Percentiles rank a stretch among this genome's conserved stretches.
These are phyloP conservation scores for Coregonus sp. DNA, from an alignment of 2,797 vertebrate species.

Conservation along the genomic window DNA sequence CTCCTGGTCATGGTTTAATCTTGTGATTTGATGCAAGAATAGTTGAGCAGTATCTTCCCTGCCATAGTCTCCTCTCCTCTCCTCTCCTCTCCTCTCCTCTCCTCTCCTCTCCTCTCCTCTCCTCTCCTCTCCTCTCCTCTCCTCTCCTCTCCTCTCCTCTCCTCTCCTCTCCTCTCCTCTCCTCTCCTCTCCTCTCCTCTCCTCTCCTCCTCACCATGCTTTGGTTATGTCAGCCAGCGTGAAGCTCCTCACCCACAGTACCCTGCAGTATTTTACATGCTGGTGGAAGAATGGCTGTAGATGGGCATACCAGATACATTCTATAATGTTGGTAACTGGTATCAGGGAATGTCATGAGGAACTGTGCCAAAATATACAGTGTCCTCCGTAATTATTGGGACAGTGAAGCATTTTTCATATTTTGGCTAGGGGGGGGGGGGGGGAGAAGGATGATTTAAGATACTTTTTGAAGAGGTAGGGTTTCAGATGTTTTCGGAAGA, in stretches of 20 bases:
- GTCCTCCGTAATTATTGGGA: too few species aligned
- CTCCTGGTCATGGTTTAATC: conserved; percentile 9
- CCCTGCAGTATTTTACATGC: conserved; percentile 62
- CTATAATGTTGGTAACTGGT: neutral
- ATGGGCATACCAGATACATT: conserved; percentile 21
- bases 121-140: too few species aligned
- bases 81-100: neutral
- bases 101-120: too few species aligned
- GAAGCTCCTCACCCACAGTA: conserved; percentile 10
- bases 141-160: too few species aligned
- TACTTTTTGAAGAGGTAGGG: too few species aligned
- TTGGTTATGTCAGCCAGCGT: neutral
- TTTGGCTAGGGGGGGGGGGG: too few species aligned
- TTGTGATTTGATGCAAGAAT: conserved; percentile 26
- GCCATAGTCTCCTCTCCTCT: conserved; percentile 14
- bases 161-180: neutral
- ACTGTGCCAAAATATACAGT: neutral
- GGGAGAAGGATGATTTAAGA: too few species aligned
- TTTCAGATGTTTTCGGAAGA: too few species aligned
- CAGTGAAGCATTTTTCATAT: too few species aligned
- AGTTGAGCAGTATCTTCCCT: neutral
- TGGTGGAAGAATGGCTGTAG: conserved; percentile 40
- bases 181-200: neutral
- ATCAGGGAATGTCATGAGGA: neutral
- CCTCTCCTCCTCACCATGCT: conserved; percentile 25